Conservation (phyloP, 2,113 vertebrate genomes). For the Gymnorhina tibicen region DNA sequence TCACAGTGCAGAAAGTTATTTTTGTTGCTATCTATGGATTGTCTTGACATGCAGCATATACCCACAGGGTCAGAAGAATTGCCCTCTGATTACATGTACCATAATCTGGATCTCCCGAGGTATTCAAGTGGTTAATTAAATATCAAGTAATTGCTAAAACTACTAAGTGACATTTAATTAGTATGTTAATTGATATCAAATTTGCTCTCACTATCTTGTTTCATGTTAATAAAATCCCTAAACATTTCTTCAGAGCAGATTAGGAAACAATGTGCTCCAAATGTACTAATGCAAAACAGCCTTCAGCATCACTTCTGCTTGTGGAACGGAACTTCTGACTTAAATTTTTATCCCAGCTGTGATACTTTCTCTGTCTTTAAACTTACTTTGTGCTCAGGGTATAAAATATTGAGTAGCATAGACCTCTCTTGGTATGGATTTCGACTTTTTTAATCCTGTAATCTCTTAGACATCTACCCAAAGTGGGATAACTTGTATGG, state of each 20-base stretch:
- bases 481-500: neutral
- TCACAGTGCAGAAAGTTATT: neutral
- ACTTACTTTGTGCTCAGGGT: neutral
- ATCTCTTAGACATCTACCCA: neutral
- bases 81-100: slow-evolving; percentile 64
- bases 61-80: slow-evolving; percentile 56
- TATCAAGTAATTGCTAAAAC: slow-evolving; percentile 72
- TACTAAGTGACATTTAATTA: slow-evolving; percentile 75
- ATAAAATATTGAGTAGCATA: neutral
- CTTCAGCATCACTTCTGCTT: slow-evolving; percentile 29
- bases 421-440: neutral
- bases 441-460: neutral
- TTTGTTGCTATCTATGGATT: slow-evolving; percentile 35
- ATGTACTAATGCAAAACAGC: slow-evolving; percentile 31
- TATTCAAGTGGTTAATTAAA: slow-evolving; percentile 73
- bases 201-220: slow-evolving; percentile 70
- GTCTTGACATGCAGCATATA: slow-evolving; percentile 33
- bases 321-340: neutral
- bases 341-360: neutral
- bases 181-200: slow-evolving; percentile 73
- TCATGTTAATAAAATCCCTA: slow-evolving; percentile 72
- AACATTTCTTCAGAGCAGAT: slow-evolving; percentile 63
- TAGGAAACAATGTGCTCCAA: slow-evolving; percentile 57
- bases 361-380: neutral
- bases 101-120: slow-evolving; percentile 55